Conservation (phyloP, 2,797 vertebrate species). For the Onychomys leucogaster region DNA sequence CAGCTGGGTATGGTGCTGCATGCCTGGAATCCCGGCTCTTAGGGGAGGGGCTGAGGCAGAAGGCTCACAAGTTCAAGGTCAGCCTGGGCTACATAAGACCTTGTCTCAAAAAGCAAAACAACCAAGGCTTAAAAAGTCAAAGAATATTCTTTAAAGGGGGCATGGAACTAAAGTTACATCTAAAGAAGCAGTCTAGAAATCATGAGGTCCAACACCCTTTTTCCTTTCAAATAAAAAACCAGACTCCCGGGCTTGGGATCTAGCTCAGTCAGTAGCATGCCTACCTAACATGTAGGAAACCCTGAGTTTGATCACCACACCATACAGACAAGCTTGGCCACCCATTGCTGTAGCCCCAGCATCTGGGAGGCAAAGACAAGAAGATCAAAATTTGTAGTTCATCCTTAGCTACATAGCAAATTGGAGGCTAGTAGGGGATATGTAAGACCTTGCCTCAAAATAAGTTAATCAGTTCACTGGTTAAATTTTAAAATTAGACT, state of each 20-base stretch:
- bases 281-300: neutral
- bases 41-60: neutral
- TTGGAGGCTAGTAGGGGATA: neutral
- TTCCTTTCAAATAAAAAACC: neutral
- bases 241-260: neutral
- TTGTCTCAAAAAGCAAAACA: neutral
- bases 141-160: neutral
- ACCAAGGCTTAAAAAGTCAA: neutral
- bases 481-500: neutral
- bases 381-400: neutral
- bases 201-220: neutral
- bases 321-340: neutral
- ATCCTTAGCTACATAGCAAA: neutral
- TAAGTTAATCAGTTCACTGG: neutral
- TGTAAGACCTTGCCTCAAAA: neutral
- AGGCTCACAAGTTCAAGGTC: neutral
- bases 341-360: neutral
- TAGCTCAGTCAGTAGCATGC: neutral
- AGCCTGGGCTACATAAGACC: neutral
- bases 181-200: slow-evolving; percentile 28
- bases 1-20: neutral
- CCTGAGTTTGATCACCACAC: neutral
- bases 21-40: neutral
- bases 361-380: neutral
- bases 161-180: neutral